These are phyloP conservation scores for Progne subis DNA, from an alignment of 2,113 vertebrate genomes.

Conservation along the genomic window DNA sequence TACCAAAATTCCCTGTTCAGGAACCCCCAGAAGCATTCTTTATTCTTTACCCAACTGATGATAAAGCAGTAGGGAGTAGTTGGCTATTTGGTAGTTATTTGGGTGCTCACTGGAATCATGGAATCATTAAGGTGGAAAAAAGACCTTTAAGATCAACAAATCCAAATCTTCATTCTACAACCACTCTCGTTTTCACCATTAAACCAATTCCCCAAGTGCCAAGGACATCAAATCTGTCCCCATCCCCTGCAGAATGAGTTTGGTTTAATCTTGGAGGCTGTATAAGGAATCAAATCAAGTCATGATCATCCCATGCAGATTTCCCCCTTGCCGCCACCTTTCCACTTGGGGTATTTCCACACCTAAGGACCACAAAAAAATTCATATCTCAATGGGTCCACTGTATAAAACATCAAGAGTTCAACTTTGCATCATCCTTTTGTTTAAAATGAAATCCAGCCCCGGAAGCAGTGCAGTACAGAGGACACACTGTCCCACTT, in stretches of 20 bases:
- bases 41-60: background rate
- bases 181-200: background rate
- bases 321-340: background rate
- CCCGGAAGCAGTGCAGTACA: background rate
- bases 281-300: background rate
- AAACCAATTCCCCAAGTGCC: background rate
- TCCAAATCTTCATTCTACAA: background rate
- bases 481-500: background rate
- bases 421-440: background rate
- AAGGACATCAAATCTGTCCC: background rate
- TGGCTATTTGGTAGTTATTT: background rate
- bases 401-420: background rate
- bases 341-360: background rate
- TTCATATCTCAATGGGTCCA: background rate
- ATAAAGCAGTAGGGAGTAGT: background rate
- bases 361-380: background rate
- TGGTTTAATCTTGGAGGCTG: background rate
- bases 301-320: background rate
- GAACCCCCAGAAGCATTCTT: background rate
- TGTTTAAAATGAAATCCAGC: background rate
- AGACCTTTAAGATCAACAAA: background rate
- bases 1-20: background rate
- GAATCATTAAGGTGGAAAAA: background rate
- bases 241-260: background rate
- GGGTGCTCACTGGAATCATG: background rate